Evolutionary conservation across 2,888 invertebrate genomes (phyloP).

Genomic region (Temnothorax rugatulus): DNA sequence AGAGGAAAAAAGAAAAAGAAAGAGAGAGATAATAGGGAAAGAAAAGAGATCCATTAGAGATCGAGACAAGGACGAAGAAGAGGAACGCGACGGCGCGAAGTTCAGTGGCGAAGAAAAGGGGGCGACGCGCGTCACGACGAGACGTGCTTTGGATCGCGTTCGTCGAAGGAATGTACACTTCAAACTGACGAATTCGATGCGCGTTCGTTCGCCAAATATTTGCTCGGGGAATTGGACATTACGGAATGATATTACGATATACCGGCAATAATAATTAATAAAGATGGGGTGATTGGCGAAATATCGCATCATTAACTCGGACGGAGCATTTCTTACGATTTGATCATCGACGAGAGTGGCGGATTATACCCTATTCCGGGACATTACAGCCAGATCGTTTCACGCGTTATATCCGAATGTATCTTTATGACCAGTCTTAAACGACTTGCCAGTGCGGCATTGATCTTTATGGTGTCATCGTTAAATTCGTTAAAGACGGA

Average conservation of each 20-base stretch:
- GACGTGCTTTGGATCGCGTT: not conserved
- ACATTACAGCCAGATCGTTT: conserved; percentile 62
- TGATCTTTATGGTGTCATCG: conserved; percentile 70
- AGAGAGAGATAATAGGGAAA: conserved; percentile 22
- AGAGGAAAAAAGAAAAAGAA: not conserved
- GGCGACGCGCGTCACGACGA: conserved; percentile 20
- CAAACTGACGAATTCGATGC: not conserved
- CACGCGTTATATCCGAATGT: conserved; percentile 64
- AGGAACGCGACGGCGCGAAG: not conserved
- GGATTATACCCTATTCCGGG: conserved; percentile 55
- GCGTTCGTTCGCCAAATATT: not conserved
- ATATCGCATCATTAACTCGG: conserved; percentile 17
- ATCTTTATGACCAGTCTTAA: conserved; percentile 71
- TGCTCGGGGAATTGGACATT: not conserved
- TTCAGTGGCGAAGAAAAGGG: conserved; percentile 2
- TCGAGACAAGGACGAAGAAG: conserved; percentile 33
- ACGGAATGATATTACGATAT: not conserved
- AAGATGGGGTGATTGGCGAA: not conserved
- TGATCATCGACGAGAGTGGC: conserved; percentile 46
- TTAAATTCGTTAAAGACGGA: conserved; percentile 72
- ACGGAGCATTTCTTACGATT: conserved; percentile 49
- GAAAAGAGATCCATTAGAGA: conserved; percentile 46
- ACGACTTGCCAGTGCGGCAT: conserved; percentile 55
- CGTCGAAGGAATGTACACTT: not conserved
- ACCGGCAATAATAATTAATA: not conserved